Percentiles rank a stretch among this genome's conserved stretches.
Conservation (phyloP, 2,888 invertebrate genomes). For the Meteorus cinctellus region DNA sequence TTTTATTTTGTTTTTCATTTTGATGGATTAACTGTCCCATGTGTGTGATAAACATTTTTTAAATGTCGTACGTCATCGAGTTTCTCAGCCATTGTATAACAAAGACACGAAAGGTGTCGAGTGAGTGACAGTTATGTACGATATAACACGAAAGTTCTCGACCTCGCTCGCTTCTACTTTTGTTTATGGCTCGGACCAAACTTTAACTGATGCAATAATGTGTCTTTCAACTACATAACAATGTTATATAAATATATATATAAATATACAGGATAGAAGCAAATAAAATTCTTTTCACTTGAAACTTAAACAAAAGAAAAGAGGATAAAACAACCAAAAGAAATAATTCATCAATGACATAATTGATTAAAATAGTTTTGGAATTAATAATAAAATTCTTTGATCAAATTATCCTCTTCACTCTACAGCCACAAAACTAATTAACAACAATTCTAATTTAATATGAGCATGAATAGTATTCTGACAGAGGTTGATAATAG, state of each 20-base stretch:
- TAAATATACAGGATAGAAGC: background rate
- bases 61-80: conserved; percentile 1
- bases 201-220: background rate
- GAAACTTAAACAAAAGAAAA: background rate
- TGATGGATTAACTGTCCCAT: background rate
- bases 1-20: background rate
- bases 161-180: background rate
- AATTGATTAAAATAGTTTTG: background rate
- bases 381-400: no score
- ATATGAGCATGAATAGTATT: no score
- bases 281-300: background rate
- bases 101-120: conserved; percentile 23
- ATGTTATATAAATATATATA: background rate
- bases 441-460: no score
- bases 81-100: background rate
- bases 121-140: conserved; percentile 15
- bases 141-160: background rate
- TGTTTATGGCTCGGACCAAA: background rate
- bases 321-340: background rate
- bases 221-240: background rate
- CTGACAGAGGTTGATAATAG: no score
- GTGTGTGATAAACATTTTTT: conserved; percentile 14
- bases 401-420: no score
- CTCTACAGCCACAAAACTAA: no score
- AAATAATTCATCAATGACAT: background rate